Conservation (phyloP, 1,140 invertebrate species). For the Aricia agestis region DNA sequence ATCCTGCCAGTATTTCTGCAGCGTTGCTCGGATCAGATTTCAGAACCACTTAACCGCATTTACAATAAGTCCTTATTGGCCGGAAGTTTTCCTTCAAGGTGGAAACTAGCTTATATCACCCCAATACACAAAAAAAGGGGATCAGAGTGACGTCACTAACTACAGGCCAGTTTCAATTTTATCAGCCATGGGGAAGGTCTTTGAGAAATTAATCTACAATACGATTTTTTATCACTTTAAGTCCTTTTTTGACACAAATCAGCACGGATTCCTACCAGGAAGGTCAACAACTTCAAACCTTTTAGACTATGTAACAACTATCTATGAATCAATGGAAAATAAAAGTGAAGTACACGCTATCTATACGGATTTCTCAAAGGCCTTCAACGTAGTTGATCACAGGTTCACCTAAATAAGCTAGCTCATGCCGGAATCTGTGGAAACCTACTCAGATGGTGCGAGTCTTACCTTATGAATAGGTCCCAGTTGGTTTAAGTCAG, state of each 20-base stretch:
- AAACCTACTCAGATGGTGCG: not conserved
- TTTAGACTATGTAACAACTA: slow-evolving; percentile 18
- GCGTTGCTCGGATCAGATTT: too few relatives aligned
- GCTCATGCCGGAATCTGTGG: not conserved
- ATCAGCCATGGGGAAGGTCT: too few relatives aligned
- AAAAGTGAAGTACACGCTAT: not conserved
- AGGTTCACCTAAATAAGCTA: not conserved
- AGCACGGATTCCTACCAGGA: slow-evolving; percentile 11
- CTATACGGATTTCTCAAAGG: not conserved
- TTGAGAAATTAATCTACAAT: too few relatives aligned
- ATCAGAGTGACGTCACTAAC: too few relatives aligned
- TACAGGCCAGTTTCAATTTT: too few relatives aligned
- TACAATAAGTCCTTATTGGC: too few relatives aligned
- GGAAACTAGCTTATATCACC: too few relatives aligned
- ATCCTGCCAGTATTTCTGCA: too few relatives aligned
- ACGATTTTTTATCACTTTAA: not conserved
- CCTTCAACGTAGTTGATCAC: not conserved
- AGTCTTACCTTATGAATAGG: not conserved
- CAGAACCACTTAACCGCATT: too few relatives aligned
- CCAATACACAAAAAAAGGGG: not conserved
- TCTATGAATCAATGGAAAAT: not conserved
- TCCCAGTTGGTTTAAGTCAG: not conserved
- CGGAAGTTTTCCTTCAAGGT: too few relatives aligned
- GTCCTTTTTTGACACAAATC: not conserved
- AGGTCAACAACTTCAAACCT: slow-evolving; percentile 23